Evolutionary conservation across 2,113 vertebrate species (phyloP).

Genomic region (Nesoenas mayeri): DNA sequence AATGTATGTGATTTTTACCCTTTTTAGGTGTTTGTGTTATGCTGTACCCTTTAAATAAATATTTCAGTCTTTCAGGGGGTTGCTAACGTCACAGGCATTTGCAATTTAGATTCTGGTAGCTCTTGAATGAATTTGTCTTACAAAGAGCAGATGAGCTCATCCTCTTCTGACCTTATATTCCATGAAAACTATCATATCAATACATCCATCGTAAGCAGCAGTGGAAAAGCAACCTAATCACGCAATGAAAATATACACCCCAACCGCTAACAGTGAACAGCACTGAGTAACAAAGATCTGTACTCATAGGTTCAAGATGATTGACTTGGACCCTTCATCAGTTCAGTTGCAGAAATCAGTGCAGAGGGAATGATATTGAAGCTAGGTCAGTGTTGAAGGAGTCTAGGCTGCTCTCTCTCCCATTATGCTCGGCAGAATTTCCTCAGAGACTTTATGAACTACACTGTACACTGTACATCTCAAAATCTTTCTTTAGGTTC

Average conservation of each 20-base stretch:
- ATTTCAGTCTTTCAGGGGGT: neutral
- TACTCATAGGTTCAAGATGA: neutral
- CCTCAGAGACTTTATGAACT: neutral
- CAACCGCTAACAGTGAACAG: neutral
- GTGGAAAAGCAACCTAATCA: neutral
- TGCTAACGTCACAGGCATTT: neutral
- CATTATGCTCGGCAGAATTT: neutral
- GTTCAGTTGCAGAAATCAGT: neutral
- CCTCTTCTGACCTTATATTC: neutral
- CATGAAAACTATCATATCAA: neutral
- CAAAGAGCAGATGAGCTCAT: neutral
- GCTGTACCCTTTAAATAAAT: neutral
- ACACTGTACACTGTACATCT: neutral
- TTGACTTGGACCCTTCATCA: neutral
- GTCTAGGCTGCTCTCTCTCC: neutral
- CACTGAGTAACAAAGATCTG: neutral
- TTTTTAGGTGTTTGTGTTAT: neutral
- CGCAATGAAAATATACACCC: neutral
- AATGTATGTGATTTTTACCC: neutral
- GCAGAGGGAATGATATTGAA: neutral
- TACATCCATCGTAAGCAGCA: neutral
- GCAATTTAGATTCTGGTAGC: neutral
- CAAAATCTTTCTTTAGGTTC: neutral
- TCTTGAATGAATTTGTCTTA: neutral
- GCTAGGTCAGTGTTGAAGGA: neutral